Percentiles rank a stretch among this genome's conserved stretches.
Evolutionary conservation across 2,113 vertebrate genomes (phyloP).

Genomic region (Rhea americana): DNA sequence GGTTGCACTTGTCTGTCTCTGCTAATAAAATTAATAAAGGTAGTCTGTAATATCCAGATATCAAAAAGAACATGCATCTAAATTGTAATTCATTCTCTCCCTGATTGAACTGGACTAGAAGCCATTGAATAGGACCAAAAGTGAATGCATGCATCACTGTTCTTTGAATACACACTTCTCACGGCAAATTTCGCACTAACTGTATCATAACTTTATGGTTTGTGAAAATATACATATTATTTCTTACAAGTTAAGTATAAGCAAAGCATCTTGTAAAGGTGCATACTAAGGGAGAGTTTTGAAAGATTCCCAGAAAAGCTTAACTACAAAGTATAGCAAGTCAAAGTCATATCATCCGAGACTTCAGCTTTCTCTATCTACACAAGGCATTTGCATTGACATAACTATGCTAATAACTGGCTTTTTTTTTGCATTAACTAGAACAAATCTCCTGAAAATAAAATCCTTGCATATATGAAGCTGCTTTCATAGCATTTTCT

Average conservation of each 20-base stretch:
- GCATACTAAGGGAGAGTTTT: not conserved
- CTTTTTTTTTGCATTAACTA: not conserved
- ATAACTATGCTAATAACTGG: not conserved
- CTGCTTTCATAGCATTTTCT: conserved; percentile 29
- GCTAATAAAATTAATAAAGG: not conserved
- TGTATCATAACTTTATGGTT: not conserved
- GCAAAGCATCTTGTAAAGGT: not conserved
- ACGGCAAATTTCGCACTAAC: not conserved
- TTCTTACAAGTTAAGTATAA: not conserved
- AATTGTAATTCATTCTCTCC: not conserved
- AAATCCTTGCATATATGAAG: not conserved
- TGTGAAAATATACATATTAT: not conserved
- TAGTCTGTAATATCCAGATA: not conserved
- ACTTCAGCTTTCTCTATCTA: not conserved
- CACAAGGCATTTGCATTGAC: not conserved
- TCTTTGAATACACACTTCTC: not conserved
- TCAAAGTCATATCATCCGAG: not conserved
- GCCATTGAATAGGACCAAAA: not conserved
- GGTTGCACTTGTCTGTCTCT: not conserved
- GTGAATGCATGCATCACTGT: rapidly evolving
- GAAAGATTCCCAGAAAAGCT: not conserved
- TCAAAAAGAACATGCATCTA: not conserved
- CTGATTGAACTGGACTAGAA: not conserved
- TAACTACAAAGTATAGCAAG: not conserved
- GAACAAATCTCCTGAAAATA: not conserved